Evolutionary conservation across 2,113 vertebrate genomes (phyloP).

Genomic region (Shinisaurus crocodilurus): DNA sequence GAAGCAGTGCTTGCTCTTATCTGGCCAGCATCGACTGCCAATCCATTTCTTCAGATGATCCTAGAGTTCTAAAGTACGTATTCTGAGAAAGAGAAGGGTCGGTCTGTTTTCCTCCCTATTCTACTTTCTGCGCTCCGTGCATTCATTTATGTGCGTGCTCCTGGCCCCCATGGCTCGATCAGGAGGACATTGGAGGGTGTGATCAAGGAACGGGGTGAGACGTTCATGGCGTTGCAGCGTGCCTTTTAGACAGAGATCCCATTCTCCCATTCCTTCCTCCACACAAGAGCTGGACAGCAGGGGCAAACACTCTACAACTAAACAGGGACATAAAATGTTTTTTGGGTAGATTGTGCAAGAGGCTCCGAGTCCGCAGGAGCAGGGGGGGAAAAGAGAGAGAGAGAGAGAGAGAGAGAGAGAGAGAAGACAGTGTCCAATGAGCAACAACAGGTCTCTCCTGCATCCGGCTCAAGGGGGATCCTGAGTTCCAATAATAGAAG

Average conservation of each 20-base stretch:
- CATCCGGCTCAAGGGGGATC: neutral
- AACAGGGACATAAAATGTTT: neutral
- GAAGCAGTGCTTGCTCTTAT: neutral
- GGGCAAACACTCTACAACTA: neutral
- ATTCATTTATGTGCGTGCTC: no score
- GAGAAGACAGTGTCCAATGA: neutral
- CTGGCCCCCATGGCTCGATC: no score
- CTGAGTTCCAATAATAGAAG: neutral
- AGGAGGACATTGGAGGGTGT: no score
- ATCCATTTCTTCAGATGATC: neutral
- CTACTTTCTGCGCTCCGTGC: no score
- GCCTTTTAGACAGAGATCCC: fast-evolving
- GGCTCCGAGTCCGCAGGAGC: neutral
- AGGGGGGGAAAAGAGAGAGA: neutral
- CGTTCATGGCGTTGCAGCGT: neutral
- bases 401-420: neutral
- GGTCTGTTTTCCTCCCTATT: no score
- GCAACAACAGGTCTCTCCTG: neutral
- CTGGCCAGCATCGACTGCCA: neutral
- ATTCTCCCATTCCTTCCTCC: neutral
- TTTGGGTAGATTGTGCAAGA: neutral
- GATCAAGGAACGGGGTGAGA: neutral
- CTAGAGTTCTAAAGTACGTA: no score
- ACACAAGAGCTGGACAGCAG: fast-evolving
- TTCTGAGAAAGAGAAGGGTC: no score